These are phyloP conservation scores for Drosophila siamana DNA, from an alignment of 2,888 invertebrate genomes.

Conservation along the genomic window DNA sequence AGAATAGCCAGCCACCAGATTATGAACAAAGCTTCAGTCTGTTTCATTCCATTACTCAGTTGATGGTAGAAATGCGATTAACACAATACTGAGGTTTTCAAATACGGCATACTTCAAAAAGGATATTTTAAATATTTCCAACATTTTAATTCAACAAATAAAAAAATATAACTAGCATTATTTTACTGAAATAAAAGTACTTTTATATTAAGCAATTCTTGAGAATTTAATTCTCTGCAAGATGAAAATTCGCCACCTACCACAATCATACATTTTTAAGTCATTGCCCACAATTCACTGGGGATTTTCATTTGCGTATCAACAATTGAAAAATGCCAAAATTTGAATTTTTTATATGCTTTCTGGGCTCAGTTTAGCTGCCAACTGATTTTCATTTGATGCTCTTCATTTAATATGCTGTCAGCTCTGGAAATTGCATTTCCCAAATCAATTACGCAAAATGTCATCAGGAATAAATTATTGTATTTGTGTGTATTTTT, in stretches of 20 bases:
- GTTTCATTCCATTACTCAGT: neutral
- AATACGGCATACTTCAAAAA: neutral
- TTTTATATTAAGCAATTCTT: no score
- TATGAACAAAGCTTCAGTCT: neutral
- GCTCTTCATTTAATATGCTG: conserved; percentile 24
- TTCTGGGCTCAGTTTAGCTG: neutral
- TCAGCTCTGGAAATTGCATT: conserved; percentile 36
- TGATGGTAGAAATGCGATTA: neutral
- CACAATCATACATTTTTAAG: neutral
- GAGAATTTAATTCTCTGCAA: neutral
- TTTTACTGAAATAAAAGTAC: neutral
- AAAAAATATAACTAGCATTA: no score
- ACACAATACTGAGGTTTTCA: neutral
- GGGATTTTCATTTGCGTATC: neutral
- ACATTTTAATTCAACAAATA: no score
- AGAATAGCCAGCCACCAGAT: neutral
- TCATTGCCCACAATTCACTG: neutral
- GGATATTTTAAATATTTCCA: neutral
- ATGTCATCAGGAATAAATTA: conserved; percentile 31
- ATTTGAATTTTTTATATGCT: neutral
- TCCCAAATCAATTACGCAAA: conserved; percentile 50
- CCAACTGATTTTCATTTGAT: conserved; percentile 4
- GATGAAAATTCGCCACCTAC: neutral
- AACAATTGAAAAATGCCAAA: neutral
- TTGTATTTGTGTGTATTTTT: conserved; percentile 2